Evolutionary conservation across 2,797 vertebrate species (phyloP), one percentile per base, ranked within the genome.

Genomic region (Xenopus petersii): DNA sequence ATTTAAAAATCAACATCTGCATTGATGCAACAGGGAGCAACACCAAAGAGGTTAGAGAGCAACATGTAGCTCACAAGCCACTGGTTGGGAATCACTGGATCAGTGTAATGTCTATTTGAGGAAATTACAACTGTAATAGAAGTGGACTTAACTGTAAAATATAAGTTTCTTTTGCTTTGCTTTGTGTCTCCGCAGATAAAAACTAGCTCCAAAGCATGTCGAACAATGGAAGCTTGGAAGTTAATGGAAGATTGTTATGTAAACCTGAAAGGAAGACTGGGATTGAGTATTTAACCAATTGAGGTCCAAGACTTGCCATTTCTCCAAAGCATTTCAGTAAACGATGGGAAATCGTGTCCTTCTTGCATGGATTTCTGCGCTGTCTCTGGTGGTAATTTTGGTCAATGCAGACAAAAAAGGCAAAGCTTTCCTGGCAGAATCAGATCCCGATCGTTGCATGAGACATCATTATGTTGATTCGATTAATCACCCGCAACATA

Each of bases 391-490:
- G 86, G 93, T 84, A 0, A 74, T 94, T 82, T 89, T 95, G 84
- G 91, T 92, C 83, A 90, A 94, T 2, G 85, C 91, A 12, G 87
- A 93, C 84, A 99, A 95, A 89, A 88, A 90, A 36, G 93, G 96
- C n/a, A 90, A 89, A 0, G 87, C 89, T 10, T 94, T 94, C 79
- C 88, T 95, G 79, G 89, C 91, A 1, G 94, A 97, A 76, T 87
- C 89, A 0, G 93, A 97, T 81, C 95, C 95, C 5, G 91, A 90
- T 75, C 93, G 95, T 80, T 98, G 96, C 77, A 96, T 98, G 94
- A 95, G 96, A 83, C 96, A 99, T 75, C 96, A 98, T 86, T 99
- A 95, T 72, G 96, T 99, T 0, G 96, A 99, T 87, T 98, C 97
- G 82, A 99, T 99, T 87, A 96, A 94, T 65, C 97, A 99, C 81